These are phyloP conservation scores for Murina feae DNA, from an alignment of 2,113 vertebrate genomes.

Conservation along the genomic window DNA sequence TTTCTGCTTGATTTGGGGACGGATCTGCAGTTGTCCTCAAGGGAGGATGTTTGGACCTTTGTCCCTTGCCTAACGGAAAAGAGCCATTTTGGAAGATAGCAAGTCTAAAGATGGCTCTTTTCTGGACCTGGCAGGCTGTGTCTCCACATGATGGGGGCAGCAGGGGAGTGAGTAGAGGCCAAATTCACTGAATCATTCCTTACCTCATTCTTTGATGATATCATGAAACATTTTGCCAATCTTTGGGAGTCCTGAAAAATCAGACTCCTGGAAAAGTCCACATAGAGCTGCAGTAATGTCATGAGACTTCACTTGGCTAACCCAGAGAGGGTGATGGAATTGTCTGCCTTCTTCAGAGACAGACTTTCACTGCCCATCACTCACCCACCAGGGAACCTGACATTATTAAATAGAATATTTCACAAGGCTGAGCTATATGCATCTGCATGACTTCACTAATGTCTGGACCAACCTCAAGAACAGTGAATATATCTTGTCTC, in stretches of 20 bases:
- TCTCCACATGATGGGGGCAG: not conserved
- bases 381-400: not conserved
- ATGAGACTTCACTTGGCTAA: not conserved
- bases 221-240: slow-evolving; percentile 10
- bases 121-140: not conserved
- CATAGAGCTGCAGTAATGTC: not conserved
- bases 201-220: slow-evolving; percentile 23
- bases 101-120: not conserved
- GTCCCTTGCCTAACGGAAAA: not conserved
- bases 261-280: not conserved
- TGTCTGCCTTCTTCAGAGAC: not conserved
- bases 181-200: slow-evolving; percentile 2
- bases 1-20: not conserved
- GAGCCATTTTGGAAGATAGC: not conserved
- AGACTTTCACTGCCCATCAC: not conserved
- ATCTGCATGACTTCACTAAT: not conserved
- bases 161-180: not conserved
- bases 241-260: not conserved
- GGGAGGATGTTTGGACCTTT: not conserved
- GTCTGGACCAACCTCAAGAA: not conserved
- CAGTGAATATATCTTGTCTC: not conserved
- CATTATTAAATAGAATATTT: not conserved
- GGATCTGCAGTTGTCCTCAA: not conserved
- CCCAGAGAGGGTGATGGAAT: not conserved
- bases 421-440: not conserved